These are phyloP conservation scores for Microtus oregoni DNA, from an alignment of 2,113 vertebrate species.

Conservation along the genomic window DNA sequence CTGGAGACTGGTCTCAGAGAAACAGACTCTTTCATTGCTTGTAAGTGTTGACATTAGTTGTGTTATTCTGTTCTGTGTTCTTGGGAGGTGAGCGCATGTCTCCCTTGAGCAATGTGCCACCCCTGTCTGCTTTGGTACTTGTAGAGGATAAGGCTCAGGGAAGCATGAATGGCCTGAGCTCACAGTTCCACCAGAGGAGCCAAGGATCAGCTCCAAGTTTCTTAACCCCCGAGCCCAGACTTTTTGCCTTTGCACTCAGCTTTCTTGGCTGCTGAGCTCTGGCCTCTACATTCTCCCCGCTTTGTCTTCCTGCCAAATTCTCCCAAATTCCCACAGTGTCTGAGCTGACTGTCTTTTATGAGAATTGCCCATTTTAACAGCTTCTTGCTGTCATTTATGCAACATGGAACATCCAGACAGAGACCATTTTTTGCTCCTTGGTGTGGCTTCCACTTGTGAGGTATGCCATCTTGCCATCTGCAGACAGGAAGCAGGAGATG, in stretches of 20 bases:
- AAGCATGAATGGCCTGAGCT: neutral
- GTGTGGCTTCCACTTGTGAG: neutral
- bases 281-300: neutral
- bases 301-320: conserved; percentile 35
- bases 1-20: neutral
- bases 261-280: neutral
- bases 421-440: neutral
- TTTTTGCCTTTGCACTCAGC: neutral
- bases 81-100: neutral
- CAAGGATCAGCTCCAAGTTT: neutral
- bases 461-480: neutral
- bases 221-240: neutral
- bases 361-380: neutral
- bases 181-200: neutral
- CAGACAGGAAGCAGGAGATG: neutral
- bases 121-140: neutral
- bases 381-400: neutral
- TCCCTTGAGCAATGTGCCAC: neutral
- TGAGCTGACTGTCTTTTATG: neutral
- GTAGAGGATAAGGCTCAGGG: neutral
- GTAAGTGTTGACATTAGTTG: neutral
- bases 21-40: neutral
- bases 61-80: neutral
- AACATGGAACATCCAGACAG: neutral
- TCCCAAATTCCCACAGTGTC: neutral